A percentile compares a stretch with the other conserved stretches of the same genome.
phyloP scores from a whole-genome alignment of 23 tunicate genomes.

The Styela clava region DNA sequence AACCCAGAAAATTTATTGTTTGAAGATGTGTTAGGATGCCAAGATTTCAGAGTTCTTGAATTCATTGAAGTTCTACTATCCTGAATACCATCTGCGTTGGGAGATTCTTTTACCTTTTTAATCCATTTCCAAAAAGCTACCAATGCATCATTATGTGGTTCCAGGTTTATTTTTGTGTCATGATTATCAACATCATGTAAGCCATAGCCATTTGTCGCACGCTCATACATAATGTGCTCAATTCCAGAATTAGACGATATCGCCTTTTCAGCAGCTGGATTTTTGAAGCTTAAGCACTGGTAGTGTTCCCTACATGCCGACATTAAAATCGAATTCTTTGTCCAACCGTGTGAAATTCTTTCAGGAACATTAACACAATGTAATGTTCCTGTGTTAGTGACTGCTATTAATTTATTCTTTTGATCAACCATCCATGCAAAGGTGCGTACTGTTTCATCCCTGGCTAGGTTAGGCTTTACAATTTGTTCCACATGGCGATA shows the following conservation, averaged over 20 bases:
- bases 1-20: conserved; percentile 23
- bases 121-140: conserved; percentile 39
- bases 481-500: conserved; percentile 39
- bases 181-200: neutral
- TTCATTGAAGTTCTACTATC: neutral
- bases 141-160: conserved; percentile 34
- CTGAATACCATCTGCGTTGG: neutral
- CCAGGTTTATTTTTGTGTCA: conserved; percentile 21
- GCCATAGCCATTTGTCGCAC: conserved; percentile 44
- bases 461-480: conserved; percentile 22
- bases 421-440: conserved; percentile 40
- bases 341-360: conserved; percentile 33
- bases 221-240: conserved; percentile 26
- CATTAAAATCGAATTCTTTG: conserved; percentile 6
- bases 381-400: conserved; percentile 16
- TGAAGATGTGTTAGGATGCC: neutral
- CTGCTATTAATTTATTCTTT: conserved; percentile 27
- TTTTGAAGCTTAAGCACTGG: neutral
- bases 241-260: neutral
- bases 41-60: neutral
- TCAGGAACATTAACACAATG: conserved; percentile 35
- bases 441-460: conserved; percentile 25
- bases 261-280: neutral
- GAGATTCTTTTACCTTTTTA: conserved; percentile 10
- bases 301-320: conserved; percentile 20